Evolutionary conservation across 2,113 vertebrate genomes (phyloP).

Genomic region (Cyanoliseus patagonus): DNA sequence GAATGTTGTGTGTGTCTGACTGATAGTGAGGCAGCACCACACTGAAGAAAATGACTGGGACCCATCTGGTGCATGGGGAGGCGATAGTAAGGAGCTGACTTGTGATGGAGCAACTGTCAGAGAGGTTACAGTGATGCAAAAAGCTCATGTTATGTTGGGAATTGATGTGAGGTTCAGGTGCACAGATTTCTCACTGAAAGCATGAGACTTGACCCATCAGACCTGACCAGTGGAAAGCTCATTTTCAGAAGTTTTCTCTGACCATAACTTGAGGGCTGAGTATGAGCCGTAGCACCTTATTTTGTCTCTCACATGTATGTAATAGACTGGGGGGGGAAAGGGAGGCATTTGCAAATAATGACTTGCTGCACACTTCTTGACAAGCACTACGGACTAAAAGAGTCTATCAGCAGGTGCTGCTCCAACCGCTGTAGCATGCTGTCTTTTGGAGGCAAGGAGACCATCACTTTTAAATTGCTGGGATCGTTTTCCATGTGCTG

Average conservation of each 20-base stretch:
- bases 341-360: background rate
- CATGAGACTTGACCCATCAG: background rate
- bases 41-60: background rate
- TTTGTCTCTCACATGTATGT: background rate
- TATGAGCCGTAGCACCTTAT: background rate
- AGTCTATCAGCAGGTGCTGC: background rate
- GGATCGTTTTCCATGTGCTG: background rate
- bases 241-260: background rate
- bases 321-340: background rate
- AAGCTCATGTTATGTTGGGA: background rate
- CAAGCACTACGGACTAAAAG: background rate
- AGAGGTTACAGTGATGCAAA: background rate
- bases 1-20: background rate
- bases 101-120: background rate
- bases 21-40: background rate
- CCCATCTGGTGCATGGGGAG: background rate
- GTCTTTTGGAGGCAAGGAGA: background rate
- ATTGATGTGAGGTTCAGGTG: background rate
- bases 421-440: background rate
- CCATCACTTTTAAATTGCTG: background rate
- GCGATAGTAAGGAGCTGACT: background rate
- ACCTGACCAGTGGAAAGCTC: background rate
- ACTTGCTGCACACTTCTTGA: background rate
- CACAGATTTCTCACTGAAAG: background rate
- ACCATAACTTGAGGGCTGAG: rapidly evolving